Conservation (phyloP, 1,140 invertebrate genomes). For the Zaprionus davidi region DNA sequence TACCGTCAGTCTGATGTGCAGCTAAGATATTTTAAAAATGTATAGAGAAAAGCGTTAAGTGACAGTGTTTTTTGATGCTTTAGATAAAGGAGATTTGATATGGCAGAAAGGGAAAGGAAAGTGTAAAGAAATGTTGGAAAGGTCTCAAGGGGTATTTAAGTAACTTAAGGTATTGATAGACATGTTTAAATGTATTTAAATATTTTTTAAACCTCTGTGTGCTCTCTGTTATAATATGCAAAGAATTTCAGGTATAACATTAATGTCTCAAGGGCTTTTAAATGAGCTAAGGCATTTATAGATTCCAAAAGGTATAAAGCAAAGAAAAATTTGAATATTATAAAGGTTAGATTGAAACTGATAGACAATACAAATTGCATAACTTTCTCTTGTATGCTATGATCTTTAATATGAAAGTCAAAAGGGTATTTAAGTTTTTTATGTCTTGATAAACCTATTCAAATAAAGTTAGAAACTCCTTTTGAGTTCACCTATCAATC, state of each 20-base stretch:
- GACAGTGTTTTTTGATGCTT: not conserved
- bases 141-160: not conserved
- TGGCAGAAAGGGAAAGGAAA: not conserved
- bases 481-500: no score
- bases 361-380: no score
- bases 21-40: slow-evolving; percentile 3
- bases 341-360: no score
- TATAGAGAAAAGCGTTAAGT: not conserved
- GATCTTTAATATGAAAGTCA: no score
- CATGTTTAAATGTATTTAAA: not conserved
- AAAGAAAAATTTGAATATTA: no score
- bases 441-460: no score
- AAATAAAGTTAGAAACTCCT: no score
- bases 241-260: not conserved
- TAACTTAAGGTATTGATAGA: not conserved
- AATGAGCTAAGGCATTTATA: not conserved
- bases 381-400: no score
- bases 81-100: not conserved
- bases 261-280: not conserved
- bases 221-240: not conserved
- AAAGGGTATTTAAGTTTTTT: no score
- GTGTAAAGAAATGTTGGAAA: not conserved
- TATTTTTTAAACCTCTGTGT: no score
- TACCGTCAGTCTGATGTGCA: not conserved
- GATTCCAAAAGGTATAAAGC: no score